Evolutionary conservation across 2,113 vertebrate genomes (phyloP).

Genomic region (Nannospalax galili): DNA sequence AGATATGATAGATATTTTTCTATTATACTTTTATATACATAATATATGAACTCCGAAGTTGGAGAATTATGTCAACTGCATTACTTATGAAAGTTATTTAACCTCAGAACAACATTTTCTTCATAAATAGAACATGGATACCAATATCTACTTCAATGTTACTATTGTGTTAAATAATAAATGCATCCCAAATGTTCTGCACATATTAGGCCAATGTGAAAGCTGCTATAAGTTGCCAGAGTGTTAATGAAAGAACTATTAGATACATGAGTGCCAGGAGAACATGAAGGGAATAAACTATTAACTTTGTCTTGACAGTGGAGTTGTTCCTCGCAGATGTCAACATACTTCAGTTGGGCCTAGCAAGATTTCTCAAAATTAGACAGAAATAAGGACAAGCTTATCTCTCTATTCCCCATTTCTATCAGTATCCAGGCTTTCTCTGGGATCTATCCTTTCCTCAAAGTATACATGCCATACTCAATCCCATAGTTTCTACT

Average conservation of each 20-base stretch:
- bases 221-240: not conserved
- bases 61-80: not conserved
- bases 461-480: not conserved
- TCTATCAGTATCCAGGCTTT: not conserved
- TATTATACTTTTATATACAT: not conserved
- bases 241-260: not conserved
- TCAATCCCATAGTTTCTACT: not conserved
- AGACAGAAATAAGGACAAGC: not conserved
- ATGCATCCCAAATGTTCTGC: not conserved
- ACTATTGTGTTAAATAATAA: conserved; percentile 29
- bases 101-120: not conserved
- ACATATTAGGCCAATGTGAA: not conserved
- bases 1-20: not conserved
- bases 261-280: not conserved
- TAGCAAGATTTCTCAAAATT: not conserved
- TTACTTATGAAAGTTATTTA: not conserved
- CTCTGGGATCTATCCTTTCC: not conserved
- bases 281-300: not conserved
- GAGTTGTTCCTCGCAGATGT: not conserved
- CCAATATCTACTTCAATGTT: conserved; percentile 4
- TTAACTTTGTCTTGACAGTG: not conserved
- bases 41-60: not conserved
- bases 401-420: not conserved
- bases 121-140: not conserved
- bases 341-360: not conserved